phyloP scores from a whole-genome alignment of 2,113 vertebrate genomes.

The Ailuropoda melanoleuca region DNA sequence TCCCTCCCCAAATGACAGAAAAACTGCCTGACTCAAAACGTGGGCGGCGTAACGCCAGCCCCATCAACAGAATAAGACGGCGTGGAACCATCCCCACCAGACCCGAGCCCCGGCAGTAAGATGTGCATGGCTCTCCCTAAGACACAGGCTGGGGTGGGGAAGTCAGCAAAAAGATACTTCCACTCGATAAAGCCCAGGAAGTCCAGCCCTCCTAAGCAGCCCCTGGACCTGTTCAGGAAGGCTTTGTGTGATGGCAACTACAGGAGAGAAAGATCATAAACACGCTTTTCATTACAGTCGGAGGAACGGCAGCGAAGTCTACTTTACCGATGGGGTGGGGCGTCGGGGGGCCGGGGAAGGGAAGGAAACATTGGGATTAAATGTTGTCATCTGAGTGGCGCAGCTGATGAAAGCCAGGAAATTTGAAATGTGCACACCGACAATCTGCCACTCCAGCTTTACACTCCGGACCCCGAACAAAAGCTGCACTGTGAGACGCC shows the following conservation, averaged over 20 bases:
- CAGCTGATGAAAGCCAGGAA: slow-evolving; percentile 63
- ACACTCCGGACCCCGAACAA: slow-evolving; percentile 50
- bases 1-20: not conserved
- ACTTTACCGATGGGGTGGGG: not conserved
- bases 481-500: slow-evolving; percentile 58
- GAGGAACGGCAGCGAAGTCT: not conserved
- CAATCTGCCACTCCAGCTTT: slow-evolving; percentile 32
- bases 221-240: not conserved
- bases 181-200: not conserved
- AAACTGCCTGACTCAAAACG: not conserved
- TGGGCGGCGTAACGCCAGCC: accelerated
- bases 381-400: slow-evolving; percentile 6
- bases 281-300: not conserved
- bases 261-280: not conserved
- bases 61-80: not conserved
- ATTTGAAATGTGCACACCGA: not conserved
- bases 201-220: not conserved
- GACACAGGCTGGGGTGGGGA: not conserved
- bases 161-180: not conserved
- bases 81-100: accelerated
- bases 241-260: not conserved
- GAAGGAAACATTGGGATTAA: slow-evolving; percentile 43
- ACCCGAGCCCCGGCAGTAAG: not conserved
- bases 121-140: not conserved
- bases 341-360: not conserved